Base-by-base conservation (phyloP, 1,140 invertebrate species). In the Macrotrachela quadricornifera region DNA sequence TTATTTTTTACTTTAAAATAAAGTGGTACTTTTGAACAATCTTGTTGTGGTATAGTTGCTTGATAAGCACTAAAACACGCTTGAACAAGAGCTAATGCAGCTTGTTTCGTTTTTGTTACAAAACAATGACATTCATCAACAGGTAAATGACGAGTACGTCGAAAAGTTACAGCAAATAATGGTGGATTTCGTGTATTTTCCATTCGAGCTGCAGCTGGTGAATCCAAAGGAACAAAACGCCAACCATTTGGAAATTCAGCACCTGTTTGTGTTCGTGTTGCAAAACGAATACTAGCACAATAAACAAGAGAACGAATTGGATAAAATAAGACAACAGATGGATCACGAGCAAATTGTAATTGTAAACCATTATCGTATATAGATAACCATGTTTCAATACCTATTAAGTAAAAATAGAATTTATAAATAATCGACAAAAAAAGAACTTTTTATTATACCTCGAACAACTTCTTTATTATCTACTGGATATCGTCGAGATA, bases 71-170 rank as follows among this genome's bases (percentile, higher is more conserved):
- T 56, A 15, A 61, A 62, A 12, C 62, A 62, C 36, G 51, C 56
- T 55, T 63, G 62, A 12, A 69, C 67, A 38, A 69, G 56, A 21
- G 64, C 62, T 52, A 68, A 51, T 14, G 66, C 65, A 43, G 65
- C 63, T 48, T 58, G 56, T 30, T 60, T 55, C 11, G 60, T 57
- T 16, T 88, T 90, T 70, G 90, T 95, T 60, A 99, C 87, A 69
- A 97, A 99, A 30, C 87, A 87, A 72, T 97, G 91, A 74, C 92
- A 99, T 72, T 99, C 92, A 12, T 97, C 75, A 14, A 97, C 69
- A 57, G 62, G 17, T 39, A 59, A 30, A 36, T 92, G 91, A 10
- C 83, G 84, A 4, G 88, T 94, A 42, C 91, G 76, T 37, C 91
- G 76, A 43, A 95, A 72, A 46, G 97, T 94, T 52, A 87, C 87